These are phyloP conservation scores for Monochamus saltuarius DNA, from an alignment of 1,140 invertebrate species.

Conservation along the genomic window DNA sequence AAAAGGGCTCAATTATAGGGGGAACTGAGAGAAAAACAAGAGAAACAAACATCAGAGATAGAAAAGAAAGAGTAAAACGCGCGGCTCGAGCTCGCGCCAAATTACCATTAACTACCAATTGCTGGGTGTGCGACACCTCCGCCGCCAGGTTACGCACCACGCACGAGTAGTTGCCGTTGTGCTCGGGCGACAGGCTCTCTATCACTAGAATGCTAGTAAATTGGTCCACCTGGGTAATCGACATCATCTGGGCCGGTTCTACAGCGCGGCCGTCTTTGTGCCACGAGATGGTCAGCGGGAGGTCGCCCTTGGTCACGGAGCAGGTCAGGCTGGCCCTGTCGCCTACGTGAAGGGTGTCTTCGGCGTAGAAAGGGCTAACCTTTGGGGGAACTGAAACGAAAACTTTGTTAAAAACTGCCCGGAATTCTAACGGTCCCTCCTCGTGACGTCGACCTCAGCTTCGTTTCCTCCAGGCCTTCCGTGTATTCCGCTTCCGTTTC, in stretches of 20 bases:
- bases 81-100: constrained; percentile 48
- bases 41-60: constrained; percentile 64
- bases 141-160: constrained; percentile 71
- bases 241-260: constrained; percentile 62
- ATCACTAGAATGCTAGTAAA: constrained; percentile 79
- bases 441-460: not conserved
- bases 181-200: constrained; percentile 72
- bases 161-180: constrained; percentile 78
- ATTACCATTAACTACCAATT: constrained; percentile 80
- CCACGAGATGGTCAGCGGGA: constrained; percentile 75
- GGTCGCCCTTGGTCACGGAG: constrained; percentile 75
- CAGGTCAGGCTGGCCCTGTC: constrained; percentile 75
- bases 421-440: not conserved
- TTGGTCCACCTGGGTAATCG: constrained; percentile 71
- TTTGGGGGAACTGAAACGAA: constrained; percentile 76
- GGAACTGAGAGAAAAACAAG: constrained; percentile 73
- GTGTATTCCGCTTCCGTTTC: not conserved
- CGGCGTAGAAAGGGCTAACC: constrained; percentile 75
- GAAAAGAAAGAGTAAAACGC: constrained; percentile 54
- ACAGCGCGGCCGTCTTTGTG: constrained; percentile 71
- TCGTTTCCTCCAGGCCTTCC: not conserved
- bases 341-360: constrained; percentile 71
- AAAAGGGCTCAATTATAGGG: constrained; percentile 82
- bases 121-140: constrained; percentile 71
- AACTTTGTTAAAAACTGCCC: constrained; percentile 25